A percentile compares a stretch with the other conserved stretches of the same genome.
These are phyloP conservation scores for Pyralis farinalis DNA, from an alignment of 2,888 invertebrate species.

Conservation along the genomic window DNA sequence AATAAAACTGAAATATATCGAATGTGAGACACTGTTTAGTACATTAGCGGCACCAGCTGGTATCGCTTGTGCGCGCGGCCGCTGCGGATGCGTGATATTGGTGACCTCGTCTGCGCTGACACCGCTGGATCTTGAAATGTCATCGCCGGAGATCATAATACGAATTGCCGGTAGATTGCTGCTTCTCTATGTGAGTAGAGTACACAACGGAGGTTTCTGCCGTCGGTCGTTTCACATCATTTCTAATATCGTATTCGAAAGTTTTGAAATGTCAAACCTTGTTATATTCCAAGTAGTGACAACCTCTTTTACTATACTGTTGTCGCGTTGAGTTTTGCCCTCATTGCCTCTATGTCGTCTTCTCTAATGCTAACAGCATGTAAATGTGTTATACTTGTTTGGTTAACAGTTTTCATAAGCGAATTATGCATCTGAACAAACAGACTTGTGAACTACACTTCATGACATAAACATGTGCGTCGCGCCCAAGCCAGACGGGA, in stretches of 20 bases:
- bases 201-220: neutral
- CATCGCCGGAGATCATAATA: conserved; percentile 38
- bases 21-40: conserved; percentile 26
- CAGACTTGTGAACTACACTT: neutral
- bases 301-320: conserved; percentile 1
- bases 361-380: no score
- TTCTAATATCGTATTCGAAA: neutral
- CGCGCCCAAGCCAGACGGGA: neutral
- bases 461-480: conserved; percentile 1
- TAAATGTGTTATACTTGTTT: no score
- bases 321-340: conserved; percentile 4
- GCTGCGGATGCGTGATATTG: conserved; percentile 26
- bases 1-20: conserved; percentile 13
- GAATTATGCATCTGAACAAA: conserved; percentile 7
- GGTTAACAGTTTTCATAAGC: conserved; percentile 3
- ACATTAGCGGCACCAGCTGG: conserved; percentile 35
- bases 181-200: conserved; percentile 42
- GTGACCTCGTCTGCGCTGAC: conserved; percentile 35
- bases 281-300: conserved; percentile 1
- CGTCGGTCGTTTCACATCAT: neutral
- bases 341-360: neutral
- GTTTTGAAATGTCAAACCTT: neutral
- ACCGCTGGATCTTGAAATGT: conserved; percentile 30
- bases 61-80: conserved; percentile 44
- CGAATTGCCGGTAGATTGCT: conserved; percentile 34